Evolutionary conservation across 2,797 vertebrate species (phyloP).

Genomic region (Leptoclinus maculatus): DNA sequence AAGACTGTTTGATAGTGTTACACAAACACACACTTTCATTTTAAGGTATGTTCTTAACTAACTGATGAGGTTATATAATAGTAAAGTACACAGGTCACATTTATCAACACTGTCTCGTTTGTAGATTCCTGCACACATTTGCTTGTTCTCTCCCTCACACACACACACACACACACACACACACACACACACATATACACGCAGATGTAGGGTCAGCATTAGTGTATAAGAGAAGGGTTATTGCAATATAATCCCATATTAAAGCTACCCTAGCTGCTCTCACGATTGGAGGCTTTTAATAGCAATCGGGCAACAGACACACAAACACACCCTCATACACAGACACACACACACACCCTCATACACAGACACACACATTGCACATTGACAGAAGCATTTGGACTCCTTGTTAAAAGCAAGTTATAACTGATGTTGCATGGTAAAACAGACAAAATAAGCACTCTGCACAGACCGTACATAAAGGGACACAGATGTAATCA

Average conservation of each 20-base stretch:
- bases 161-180: conserved; percentile 17
- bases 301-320: conserved; percentile 31
- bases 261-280: conserved; percentile 60
- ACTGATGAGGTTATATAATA: conserved; percentile 32
- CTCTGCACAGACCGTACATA: conserved; percentile 3
- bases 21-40: conserved; percentile 4
- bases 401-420: conserved; percentile 41
- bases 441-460: conserved; percentile 9
- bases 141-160: not conserved
- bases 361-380: conserved; percentile 17
- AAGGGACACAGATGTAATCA: conserved; percentile 25
- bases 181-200: conserved; percentile 1
- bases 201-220: conserved; percentile 54
- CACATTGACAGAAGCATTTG: conserved; percentile 4
- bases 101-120: conserved; percentile 13
- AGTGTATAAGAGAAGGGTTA: conserved; percentile 68
- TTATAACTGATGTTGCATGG: conserved; percentile 41
- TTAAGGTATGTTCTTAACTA: conserved; percentile 18
- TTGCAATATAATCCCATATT: conserved; percentile 77
- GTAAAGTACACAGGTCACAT: conserved; percentile 35
- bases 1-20: conserved; percentile 2
- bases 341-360: conserved; percentile 3
- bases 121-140: conserved; percentile 20
- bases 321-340: conserved; percentile 1
- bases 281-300: conserved; percentile 64